Base-by-base conservation (phyloP, 2,888 invertebrate species). In the Drymonia ruficornis region DNA sequence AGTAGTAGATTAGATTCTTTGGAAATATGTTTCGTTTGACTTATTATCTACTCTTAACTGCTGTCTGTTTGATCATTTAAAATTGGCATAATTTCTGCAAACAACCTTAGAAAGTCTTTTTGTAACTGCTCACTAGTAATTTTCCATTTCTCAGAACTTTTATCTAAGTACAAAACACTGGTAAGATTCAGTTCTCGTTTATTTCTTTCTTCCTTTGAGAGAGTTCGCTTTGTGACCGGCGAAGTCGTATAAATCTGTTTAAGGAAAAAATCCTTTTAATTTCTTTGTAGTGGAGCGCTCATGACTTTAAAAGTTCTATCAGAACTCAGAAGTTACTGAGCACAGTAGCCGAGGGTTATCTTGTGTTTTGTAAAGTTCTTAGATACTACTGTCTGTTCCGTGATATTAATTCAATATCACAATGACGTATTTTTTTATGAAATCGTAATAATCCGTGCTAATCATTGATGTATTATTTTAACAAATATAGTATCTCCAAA, bases 221-320 rank as follows among this genome's bases (percentile, higher is more conserved):
- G 64, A 70, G 56, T 62, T 60, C 59, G 56, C 73, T 80, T 78
- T 80, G 78, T 72, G 67, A 67, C 63, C 62, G 53, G 56, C 50
- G 68, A 76, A 76, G 70, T 70, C 74, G 59, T 71, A 78, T 67
- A 70, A 75, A 76, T 79, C 67, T 72, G 69, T 76, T 74, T 70
- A 68, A 68, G 63, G 59, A 73, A 71, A 66, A 65, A 59, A 50
- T 63, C 59, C 69, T 52, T 71, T 69, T 66, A 63, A 68, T 67
- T 71, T 61, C 65, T 70, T 70, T 71, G 65, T 66, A 55, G 36
- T 57, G 49, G 29, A 12, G 7, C 61, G 42, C 46, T 56, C 53
- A 58, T 55, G 56, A 42, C 49, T 55, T 59, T 52, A 31, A 42
- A 55, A 55, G 19, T 45, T 49, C 47, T 6, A 23, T 43, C 42